These are phyloP conservation scores for Rhinichthys klamathensis DNA, from an alignment of 2,113 vertebrate genomes.

Conservation along the genomic window DNA sequence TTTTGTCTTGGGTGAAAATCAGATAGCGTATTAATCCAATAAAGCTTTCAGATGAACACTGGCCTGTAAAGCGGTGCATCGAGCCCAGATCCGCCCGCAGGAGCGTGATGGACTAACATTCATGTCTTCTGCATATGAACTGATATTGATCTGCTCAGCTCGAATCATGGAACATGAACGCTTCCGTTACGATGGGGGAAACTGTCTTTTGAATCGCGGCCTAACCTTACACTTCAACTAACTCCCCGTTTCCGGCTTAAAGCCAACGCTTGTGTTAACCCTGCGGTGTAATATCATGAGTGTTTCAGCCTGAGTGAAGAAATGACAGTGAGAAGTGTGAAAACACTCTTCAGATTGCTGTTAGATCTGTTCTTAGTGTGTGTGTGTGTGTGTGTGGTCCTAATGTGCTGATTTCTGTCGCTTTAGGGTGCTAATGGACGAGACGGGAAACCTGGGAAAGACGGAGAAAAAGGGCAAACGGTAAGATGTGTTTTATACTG, in stretches of 20 bases:
- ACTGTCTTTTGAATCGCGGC: conserved; percentile 68
- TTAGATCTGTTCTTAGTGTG: not conserved
- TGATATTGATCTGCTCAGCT: conserved; percentile 3
- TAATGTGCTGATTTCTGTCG: not conserved
- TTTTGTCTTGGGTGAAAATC: conserved; percentile 11
- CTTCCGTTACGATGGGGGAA: conserved; percentile 63
- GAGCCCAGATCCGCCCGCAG: not conserved
- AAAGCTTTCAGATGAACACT: not conserved
- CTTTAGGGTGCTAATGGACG: conserved; percentile 83
- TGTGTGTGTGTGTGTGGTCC: not conserved
- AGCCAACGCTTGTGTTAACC: too few relatives aligned
- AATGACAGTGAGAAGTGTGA: not conserved
- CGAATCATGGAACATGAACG: conserved; percentile 10
- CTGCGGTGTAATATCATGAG: too few relatives aligned
- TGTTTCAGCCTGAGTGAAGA: not conserved
- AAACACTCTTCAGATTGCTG: conserved; percentile 2
- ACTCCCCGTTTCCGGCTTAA: not conserved
- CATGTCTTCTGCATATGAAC: not conserved
- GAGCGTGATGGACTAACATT: not conserved
- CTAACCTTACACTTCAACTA: conserved; percentile 50
- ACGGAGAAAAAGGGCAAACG: conserved; percentile 83
- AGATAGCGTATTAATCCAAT: conserved; percentile 17
- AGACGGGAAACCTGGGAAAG: conserved; percentile 77
- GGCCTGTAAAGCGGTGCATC: not conserved
- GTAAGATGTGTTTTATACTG: conserved; percentile 63